Conservation (phyloP, 2,113 vertebrate species). For the Zosterops japonicus region DNA sequence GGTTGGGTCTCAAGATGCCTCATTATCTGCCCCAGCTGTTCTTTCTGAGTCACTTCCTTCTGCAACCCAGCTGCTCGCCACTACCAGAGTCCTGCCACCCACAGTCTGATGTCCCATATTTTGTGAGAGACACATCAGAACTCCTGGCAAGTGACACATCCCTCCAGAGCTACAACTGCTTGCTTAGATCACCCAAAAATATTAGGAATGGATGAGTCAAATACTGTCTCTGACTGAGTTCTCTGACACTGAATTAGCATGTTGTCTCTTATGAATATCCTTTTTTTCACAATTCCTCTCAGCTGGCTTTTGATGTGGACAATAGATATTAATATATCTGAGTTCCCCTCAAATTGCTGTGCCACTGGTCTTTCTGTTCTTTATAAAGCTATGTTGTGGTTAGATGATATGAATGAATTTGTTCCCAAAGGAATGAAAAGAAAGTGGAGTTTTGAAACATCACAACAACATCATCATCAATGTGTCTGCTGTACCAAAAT, state of each 20-base stretch:
- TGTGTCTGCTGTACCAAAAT: not conserved
- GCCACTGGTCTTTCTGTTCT: not conserved
- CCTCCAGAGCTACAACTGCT: not conserved
- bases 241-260: not conserved
- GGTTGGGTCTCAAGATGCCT: not conserved
- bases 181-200: not conserved
- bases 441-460: slow-evolving; percentile 34
- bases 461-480: not conserved
- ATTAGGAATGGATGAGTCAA: not conserved
- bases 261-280: not conserved
- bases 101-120: not conserved
- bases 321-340: not conserved
- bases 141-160: accelerated
- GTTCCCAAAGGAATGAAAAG: not conserved
- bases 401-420: not conserved
- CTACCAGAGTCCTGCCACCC: not conserved
- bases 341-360: not conserved
- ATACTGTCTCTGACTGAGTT: not conserved
- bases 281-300: not conserved
- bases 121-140: not conserved
- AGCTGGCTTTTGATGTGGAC: not conserved
- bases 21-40: not conserved
- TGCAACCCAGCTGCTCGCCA: not conserved
- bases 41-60: not conserved
- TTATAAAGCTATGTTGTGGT: not conserved